phyloP scores from a whole-genome alignment of 2,113 vertebrate species.

The Larimichthys polyactis region DNA sequence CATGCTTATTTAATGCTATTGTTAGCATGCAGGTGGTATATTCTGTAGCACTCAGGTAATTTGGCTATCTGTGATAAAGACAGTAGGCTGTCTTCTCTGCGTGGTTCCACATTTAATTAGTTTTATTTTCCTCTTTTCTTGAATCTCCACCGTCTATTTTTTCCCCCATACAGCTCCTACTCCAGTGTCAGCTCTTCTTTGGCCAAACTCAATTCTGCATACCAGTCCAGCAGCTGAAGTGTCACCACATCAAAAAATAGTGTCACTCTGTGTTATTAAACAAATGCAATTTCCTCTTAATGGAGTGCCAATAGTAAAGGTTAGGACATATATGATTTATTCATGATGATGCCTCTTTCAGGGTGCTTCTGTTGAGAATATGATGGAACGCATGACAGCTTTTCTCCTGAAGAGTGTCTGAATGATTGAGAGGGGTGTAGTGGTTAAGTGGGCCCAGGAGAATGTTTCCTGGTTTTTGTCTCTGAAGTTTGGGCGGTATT shows the following conservation, averaged over 20 bases:
- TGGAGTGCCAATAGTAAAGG: conserved; percentile 56
- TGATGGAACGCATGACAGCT: conserved; percentile 75
- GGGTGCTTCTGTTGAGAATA: conserved; percentile 76
- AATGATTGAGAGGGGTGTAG: conserved; percentile 65
- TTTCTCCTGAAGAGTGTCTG: conserved; percentile 62
- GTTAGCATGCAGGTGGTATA: conserved; percentile 48
- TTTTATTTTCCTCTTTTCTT: conserved; percentile 1
- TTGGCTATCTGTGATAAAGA: conserved; percentile 31
- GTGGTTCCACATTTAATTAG: conserved; percentile 38
- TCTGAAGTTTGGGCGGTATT: conserved; percentile 52
- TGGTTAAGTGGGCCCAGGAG: conserved; percentile 70
- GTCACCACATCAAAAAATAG: conserved; percentile 48
- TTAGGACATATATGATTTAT: conserved; percentile 74
- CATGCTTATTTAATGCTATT: conserved; percentile 48
- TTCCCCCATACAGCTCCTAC: not conserved
- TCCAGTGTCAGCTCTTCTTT: conserved; percentile 24
- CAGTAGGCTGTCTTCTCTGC: conserved; percentile 25
- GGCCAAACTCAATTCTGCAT: not conserved
- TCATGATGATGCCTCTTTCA: conserved; percentile 72
- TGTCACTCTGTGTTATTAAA: conserved; percentile 60
- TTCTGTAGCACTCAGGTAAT: conserved; percentile 33
- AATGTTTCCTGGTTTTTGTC: conserved; percentile 60
- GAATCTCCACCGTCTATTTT: conserved; percentile 16
- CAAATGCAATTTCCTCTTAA: conserved; percentile 64
- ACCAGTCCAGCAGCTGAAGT: conserved; percentile 34